Evolutionary conservation across 2,888 invertebrate species (phyloP).

Genomic region (Cordilura impudica): DNA sequence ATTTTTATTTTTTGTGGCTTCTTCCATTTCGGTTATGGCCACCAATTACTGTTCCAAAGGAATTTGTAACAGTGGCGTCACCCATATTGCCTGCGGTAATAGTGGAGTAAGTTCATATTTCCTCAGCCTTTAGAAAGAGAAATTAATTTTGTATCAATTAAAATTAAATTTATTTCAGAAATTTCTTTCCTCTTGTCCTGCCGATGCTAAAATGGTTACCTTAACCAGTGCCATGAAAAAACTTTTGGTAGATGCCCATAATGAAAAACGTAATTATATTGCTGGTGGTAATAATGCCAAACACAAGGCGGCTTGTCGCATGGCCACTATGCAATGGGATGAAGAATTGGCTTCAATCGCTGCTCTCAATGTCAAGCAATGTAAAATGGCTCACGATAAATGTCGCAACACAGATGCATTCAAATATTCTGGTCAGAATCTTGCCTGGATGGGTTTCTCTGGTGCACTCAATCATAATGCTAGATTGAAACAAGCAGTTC

Average conservation of each 20-base stretch:
- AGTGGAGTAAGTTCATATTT: conserved; percentile 25
- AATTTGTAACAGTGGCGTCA: neutral
- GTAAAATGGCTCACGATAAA: too few relatives aligned
- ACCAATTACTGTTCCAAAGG: neutral
- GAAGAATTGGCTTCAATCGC: too few relatives aligned
- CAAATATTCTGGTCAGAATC: too few relatives aligned
- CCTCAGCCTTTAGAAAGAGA: neutral
- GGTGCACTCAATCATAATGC: conserved; percentile 65
- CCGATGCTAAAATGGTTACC: neutral
- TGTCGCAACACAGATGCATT: too few relatives aligned
- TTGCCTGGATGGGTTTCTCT: too few relatives aligned
- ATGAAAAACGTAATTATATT: too few relatives aligned
- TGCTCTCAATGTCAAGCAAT: too few relatives aligned
- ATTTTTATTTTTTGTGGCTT: too few relatives aligned
- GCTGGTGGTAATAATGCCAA: neutral
- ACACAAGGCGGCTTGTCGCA: conserved; percentile 66
- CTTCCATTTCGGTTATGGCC: too few relatives aligned
- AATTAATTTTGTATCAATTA: neutral
- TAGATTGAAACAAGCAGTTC: neutral
- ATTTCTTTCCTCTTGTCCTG: neutral
- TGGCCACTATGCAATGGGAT: too few relatives aligned
- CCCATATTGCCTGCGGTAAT: too few relatives aligned
- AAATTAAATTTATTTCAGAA: neutral
- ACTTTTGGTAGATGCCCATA: conserved; percentile 13
- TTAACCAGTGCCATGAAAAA: neutral